A percentile compares a stretch with the other conserved stretches of the same genome.
These are phyloP conservation scores for Dryomyza anilis DNA, from an alignment of 2,888 invertebrate genomes.

Conservation along the genomic window DNA sequence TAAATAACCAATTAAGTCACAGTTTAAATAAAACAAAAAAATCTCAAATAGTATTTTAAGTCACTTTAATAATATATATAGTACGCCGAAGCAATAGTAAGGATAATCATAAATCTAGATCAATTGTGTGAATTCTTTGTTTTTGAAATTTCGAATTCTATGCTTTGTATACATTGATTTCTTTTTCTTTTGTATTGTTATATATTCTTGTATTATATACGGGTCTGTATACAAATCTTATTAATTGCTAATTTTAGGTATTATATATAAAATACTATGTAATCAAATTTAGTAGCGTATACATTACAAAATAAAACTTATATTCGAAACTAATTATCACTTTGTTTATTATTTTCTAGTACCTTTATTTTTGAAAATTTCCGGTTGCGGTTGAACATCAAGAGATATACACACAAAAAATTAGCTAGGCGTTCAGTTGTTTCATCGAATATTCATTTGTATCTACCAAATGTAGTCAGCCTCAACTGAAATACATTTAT, in stretches of 20 bases:
- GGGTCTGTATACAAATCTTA: not conserved
- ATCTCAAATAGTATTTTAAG: not conserved
- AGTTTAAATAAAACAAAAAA: not conserved
- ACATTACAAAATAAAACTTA: not conserved
- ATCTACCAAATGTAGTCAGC: too few species aligned
- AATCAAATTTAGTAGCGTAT: not conserved
- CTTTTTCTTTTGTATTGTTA: not conserved
- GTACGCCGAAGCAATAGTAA: slow-evolving; percentile 19
- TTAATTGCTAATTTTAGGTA: not conserved
- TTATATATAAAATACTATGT: not conserved
- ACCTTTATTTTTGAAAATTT: too few species aligned
- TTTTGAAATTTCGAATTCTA: too few species aligned
- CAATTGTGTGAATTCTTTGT: too few species aligned
- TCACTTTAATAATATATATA: not conserved
- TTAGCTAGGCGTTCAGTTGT: too few species aligned
- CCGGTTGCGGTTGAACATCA: too few species aligned
- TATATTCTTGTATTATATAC: not conserved
- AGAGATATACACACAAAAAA: too few species aligned
- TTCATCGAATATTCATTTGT: too few species aligned
- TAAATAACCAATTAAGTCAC: slow-evolving; percentile 3
- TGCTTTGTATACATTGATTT: not conserved
- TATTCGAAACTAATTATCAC: too few species aligned
- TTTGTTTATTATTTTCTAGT: too few species aligned
- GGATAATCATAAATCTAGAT: slow-evolving; percentile 14
- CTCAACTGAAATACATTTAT: too few species aligned